phyloP scores from a whole-genome alignment of 2,797 vertebrate species.

The Poecilia wingei region DNA sequence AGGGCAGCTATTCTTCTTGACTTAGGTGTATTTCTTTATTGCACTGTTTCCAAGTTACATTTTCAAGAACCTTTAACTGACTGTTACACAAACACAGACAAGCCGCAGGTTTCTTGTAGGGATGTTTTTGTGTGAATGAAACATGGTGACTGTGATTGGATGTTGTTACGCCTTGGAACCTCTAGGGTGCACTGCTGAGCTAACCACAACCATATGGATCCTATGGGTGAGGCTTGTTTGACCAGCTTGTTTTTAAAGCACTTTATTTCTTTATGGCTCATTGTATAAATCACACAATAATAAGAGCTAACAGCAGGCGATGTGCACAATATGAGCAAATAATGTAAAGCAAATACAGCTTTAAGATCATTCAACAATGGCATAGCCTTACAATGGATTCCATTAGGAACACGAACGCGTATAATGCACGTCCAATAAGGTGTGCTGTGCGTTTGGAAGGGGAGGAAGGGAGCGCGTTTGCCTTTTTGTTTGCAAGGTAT shows the following conservation, averaged over 20 bases:
- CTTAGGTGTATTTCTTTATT: conserved; percentile 41
- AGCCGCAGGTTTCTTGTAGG: neutral
- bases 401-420: conserved; percentile 22
- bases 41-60: neutral
- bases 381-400: neutral
- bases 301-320: conserved; percentile 43
- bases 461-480: conserved; percentile 29
- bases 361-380: conserved; percentile 15
- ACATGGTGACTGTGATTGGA: neutral
- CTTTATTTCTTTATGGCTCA: conserved; percentile 20
- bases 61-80: neutral
- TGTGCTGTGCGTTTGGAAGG: conserved; percentile 13
- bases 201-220: neutral
- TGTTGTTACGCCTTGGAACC: neutral
- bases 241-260: conserved; percentile 29
- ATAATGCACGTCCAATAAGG: conserved; percentile 22
- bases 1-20: conserved; percentile 32
- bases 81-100: neutral
- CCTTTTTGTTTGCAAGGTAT: conserved; percentile 51
- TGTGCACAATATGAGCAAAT: conserved; percentile 1
- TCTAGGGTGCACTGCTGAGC: conserved; percentile 26
- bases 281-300: conserved; percentile 23
- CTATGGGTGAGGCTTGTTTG: conserved; percentile 24
- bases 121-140: neutral
- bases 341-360: conserved; percentile 2